Percentiles rank a stretch among this genome's conserved stretches.
Conservation (phyloP, 2,113 vertebrate species). For the Toxotes jaculatrix region DNA sequence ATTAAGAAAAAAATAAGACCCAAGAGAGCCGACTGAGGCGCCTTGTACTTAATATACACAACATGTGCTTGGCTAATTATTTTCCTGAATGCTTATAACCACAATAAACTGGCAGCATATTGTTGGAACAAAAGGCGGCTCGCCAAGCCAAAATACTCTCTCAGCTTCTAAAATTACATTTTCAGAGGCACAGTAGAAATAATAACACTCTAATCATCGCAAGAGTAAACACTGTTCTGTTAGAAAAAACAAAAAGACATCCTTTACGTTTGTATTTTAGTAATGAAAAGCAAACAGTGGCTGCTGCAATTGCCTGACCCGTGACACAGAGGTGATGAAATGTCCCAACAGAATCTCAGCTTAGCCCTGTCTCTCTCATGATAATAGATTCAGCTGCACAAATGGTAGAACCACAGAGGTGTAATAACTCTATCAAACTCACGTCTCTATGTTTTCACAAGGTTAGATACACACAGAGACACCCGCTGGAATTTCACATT, state of each 20-base stretch:
- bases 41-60: constrained; percentile 61
- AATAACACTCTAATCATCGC: constrained; percentile 72
- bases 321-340: constrained; percentile 77
- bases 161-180: constrained; percentile 62
- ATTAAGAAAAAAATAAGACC: constrained; percentile 53
- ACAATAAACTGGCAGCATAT: constrained; percentile 58
- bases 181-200: constrained; percentile 70
- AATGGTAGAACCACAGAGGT: constrained; percentile 67
- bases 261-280: constrained; percentile 82
- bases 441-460: constrained; percentile 85
- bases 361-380: constrained; percentile 59
- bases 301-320: constrained; percentile 80
- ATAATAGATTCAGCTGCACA: constrained; percentile 83
- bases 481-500: constrained; percentile 83
- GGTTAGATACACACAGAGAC: constrained; percentile 82
- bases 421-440: constrained; percentile 86
- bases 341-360: constrained; percentile 71
- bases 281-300: constrained; percentile 86
- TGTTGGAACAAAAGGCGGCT: constrained; percentile 49
- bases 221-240: constrained; percentile 73
- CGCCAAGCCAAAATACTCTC: constrained; percentile 49
- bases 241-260: constrained; percentile 74
- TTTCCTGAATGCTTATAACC: constrained; percentile 55
- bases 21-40: constrained; percentile 39
- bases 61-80: constrained; percentile 65